Evolutionary conservation across 2,888 invertebrate species (phyloP), one percentile per base, ranked within the genome.

Genomic region (Ornithoptera priamus): DNA sequence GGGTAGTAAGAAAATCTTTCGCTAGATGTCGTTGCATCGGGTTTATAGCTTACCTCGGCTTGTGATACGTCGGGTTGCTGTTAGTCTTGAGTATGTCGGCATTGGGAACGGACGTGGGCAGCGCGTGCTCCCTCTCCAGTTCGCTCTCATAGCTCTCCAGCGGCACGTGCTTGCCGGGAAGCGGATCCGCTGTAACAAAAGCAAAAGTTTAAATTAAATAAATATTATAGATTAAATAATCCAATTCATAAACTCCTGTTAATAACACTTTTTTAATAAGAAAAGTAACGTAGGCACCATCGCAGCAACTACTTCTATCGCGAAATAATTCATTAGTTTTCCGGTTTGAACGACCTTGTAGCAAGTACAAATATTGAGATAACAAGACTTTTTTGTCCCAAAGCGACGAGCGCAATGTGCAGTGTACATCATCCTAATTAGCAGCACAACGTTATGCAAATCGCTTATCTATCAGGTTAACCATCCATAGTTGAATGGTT

Each of bases 31-130:
- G 50, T 5, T 17, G 50, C 1, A 50, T 50, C 2, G 15, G 18
- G 15, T 1, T 50, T 50, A 8, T 7, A 68, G 71, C 85, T 88
- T 78, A 93, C 93, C 93, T 95, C 42, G 96, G 96, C 90, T 96
- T 96, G 75, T 95, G 95, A 85, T 96, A 95, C 70, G 95, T 94
- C 73, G 95, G 95, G 84, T 96, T 95, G 86, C 95, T 95, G 87
- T 96, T 95, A 81, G 96, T 95, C 88, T 96, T 95, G 81, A 96
- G 92, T 77, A 96, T 95, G 86, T 96, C 96, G n/a, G 96, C 96
- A 78, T 95, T 95, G 71, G 96, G 96, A 68, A 96, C 96, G 71
- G 95, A 95, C 74, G 96, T 96, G 22, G 96, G 96, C 80, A 96
- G 83, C 61, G 94, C 95, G 86, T 96, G 96, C 86, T 96, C 96